phyloP scores from a whole-genome alignment of 2,797 vertebrate species.

The Nasua narica region DNA sequence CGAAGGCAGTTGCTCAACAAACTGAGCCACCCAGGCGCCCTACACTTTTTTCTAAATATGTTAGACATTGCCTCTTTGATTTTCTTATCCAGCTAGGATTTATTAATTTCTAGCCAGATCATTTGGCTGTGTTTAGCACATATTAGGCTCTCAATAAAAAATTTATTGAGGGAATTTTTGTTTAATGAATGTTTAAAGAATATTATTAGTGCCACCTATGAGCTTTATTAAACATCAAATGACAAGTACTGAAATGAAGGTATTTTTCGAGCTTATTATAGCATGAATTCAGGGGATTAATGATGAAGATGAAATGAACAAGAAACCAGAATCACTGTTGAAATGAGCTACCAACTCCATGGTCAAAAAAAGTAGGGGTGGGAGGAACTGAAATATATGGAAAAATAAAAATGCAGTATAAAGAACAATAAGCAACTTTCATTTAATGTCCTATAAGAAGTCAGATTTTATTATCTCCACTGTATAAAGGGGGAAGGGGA shows the following conservation, averaged over 20 bases:
- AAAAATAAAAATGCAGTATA: neutral
- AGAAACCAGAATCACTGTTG: neutral
- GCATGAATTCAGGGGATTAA: neutral
- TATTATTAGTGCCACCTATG: neutral
- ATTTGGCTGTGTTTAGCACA: neutral
- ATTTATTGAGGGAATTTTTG: neutral
- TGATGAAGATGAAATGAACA: neutral
- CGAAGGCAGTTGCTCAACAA: too few relatives aligned
- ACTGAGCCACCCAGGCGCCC: too few relatives aligned
- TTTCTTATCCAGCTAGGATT: neutral
- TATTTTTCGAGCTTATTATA: neutral
- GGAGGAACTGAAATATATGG: neutral
- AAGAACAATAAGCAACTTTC: neutral
- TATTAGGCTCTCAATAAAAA: neutral
- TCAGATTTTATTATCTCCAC: neutral
- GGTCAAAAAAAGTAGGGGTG: neutral
- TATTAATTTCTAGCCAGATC: conserved; percentile 5
- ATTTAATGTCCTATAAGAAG: neutral
- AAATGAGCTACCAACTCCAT: neutral
- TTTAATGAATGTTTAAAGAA: conserved; percentile 3
- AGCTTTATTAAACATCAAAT: neutral
- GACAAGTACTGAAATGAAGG: neutral
- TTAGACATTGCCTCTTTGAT: neutral
- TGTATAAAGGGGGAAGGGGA: neutral
- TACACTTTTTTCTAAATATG: neutral